Conservation (phyloP, 2,888 invertebrate species). For the Sphinx pinastri region DNA sequence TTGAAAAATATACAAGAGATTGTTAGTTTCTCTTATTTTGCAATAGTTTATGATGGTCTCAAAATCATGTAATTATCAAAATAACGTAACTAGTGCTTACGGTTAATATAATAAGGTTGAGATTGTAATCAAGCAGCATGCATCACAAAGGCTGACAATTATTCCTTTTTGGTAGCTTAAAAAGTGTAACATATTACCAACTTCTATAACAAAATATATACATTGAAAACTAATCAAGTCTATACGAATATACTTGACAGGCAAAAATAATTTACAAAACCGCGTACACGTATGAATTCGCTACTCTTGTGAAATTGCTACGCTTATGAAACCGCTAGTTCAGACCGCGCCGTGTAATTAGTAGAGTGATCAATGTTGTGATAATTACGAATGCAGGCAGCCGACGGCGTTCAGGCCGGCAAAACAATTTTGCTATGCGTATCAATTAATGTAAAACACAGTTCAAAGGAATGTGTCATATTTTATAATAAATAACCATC, state of each 20-base stretch:
- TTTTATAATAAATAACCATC: conserved; percentile 85
- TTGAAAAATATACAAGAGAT: too few species aligned
- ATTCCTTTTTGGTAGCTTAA: too few species aligned
- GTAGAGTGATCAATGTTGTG: conserved; percentile 63
- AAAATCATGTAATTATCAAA: too few species aligned
- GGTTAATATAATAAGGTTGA: too few species aligned
- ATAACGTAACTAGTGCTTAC: too few species aligned
- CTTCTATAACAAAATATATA: too few species aligned
- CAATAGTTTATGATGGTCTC: too few species aligned
- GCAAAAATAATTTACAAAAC: neutral
- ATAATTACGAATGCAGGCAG: conserved; percentile 49
- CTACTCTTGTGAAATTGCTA: neutral
- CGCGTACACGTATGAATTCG: neutral
- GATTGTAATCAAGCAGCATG: too few species aligned
- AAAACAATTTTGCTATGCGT: conserved; percentile 78
- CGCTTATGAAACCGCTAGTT: neutral
- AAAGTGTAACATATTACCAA: too few species aligned
- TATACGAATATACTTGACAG: neutral
- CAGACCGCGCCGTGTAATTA: conserved; percentile 24
- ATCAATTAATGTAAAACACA: conserved; percentile 80
- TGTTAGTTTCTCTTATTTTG: too few species aligned
- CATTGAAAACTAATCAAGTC: neutral
- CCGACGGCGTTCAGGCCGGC: conserved; percentile 51
- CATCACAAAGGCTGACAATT: too few species aligned
- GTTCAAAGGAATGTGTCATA: conserved; percentile 84